Evolutionary conservation across 2,113 vertebrate genomes (phyloP), one percentile per base, ranked within the genome.

Genomic region (Myiagra hebetior): DNA sequence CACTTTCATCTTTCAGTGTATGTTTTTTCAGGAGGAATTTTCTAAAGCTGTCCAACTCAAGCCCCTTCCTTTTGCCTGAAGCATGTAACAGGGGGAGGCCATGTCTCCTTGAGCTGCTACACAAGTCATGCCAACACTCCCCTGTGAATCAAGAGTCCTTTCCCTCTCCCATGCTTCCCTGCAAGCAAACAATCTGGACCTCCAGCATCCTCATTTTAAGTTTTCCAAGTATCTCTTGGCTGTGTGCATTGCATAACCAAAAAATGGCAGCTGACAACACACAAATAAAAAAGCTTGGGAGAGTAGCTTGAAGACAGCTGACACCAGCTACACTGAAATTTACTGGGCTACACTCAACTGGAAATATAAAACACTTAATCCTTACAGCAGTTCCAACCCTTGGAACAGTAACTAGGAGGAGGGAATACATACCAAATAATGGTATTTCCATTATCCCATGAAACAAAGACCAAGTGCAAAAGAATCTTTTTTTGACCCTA

Each of bases 1-100:
- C 28, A n/a, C 47, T 75, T 74, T n/a, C 9, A 6, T 47, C 39
- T 77, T 81, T 21, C 33, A 72, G 28, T 14, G 37, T 47, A 3
- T 3, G 7, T 53, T 76, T 60, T 67, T 68, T 9, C 63, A 65
- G 44, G 7, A 24, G 19, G 7, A 55, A 89, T 74, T 84, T 84
- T 89, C 63, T 74, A 37, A 62, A 84, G 37, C 7, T 67, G 11
- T 62, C n/a, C 28, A 73, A 30, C 10, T 21, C 7, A 4, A 75
- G 23, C 3, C 53, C 70, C 28, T 60, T 82, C 20, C 72, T 47
- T 77, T 17, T 11, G 4, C 56, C 65, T 52, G 56, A 75, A 70
- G 52, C 33, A 46, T 0, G 0, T 30, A 72, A 49, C 11, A 17
- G 8, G 0, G 0, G n/a, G 44, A 87, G 26, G 42, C 46, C 67